phyloP scores from a whole-genome alignment of 2,113 vertebrate genomes.

The Leuciscus idus region DNA sequence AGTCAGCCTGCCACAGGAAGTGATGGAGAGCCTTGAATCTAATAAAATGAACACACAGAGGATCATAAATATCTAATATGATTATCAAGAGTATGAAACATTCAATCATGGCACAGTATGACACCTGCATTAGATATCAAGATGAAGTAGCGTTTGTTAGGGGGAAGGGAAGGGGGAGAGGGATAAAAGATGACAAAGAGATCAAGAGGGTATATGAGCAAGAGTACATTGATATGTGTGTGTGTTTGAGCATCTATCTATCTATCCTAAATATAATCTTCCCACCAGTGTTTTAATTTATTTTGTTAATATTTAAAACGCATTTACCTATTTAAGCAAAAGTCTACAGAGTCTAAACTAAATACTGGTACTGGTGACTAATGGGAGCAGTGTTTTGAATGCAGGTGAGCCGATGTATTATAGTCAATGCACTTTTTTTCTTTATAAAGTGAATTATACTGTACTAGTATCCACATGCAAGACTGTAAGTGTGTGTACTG shows the following conservation, averaged over 20 bases:
- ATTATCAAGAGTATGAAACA: conserved; percentile 29
- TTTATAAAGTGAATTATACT: background rate
- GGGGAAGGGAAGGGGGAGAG: conserved; percentile 33
- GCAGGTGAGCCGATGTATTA: background rate
- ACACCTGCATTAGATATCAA: conserved; percentile 11
- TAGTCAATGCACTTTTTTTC: background rate
- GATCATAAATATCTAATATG: conserved; percentile 26
- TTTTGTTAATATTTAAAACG: background rate
- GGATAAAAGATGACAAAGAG: background rate
- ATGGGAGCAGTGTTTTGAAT: background rate
- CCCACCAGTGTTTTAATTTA: background rate
- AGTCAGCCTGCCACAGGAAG: background rate
- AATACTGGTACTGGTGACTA: background rate
- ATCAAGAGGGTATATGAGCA: background rate
- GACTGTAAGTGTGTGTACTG: background rate
- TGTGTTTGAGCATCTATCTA: background rate
- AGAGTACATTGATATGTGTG: background rate
- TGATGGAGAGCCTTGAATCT: conserved; percentile 25
- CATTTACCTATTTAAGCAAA: background rate
- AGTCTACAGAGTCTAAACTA: background rate
- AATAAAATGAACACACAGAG: conserved; percentile 28
- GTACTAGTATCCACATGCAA: background rate
- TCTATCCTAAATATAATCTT: too few species aligned
- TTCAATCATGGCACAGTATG: conserved; percentile 27
- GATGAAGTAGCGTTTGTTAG: conserved; percentile 15